phyloP scores from a whole-genome alignment of 2,113 vertebrate species.

The Micronycteris hirsuta region DNA sequence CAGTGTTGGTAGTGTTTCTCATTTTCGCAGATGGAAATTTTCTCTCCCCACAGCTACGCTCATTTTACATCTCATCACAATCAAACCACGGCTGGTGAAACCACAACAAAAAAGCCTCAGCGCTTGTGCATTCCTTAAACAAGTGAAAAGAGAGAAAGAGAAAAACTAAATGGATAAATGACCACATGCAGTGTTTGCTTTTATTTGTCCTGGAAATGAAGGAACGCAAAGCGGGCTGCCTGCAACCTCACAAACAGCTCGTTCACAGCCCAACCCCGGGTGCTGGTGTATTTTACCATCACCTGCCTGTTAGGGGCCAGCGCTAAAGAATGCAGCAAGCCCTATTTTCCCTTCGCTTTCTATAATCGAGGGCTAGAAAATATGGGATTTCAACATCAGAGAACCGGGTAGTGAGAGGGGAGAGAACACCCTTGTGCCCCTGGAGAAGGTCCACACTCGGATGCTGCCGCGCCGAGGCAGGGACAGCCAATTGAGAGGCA shows the following conservation, averaged over 20 bases:
- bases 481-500: background rate
- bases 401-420: background rate
- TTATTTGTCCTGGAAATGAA: slow-evolving; percentile 32
- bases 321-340: background rate
- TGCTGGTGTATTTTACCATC: background rate
- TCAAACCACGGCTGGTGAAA: background rate
- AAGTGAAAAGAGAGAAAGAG: background rate
- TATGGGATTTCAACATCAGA: background rate
- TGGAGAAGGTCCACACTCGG: background rate
- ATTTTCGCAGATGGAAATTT: slow-evolving; percentile 10
- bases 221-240: background rate
- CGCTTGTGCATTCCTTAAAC: background rate
- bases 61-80: slow-evolving; percentile 2
- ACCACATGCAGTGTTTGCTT: background rate
- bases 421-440: background rate
- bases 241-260: accelerated
- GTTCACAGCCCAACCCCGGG: background rate
- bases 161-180: background rate
- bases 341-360: background rate
- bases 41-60: slow-evolving; percentile 3
- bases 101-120: slow-evolving; percentile 22
- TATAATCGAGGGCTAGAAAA: background rate
- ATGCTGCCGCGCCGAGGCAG: background rate
- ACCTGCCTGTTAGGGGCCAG: background rate
- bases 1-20: background rate